These are phyloP conservation scores for Argyra leucocephala DNA, from an alignment of 2,888 invertebrate species.

Conservation along the genomic window DNA sequence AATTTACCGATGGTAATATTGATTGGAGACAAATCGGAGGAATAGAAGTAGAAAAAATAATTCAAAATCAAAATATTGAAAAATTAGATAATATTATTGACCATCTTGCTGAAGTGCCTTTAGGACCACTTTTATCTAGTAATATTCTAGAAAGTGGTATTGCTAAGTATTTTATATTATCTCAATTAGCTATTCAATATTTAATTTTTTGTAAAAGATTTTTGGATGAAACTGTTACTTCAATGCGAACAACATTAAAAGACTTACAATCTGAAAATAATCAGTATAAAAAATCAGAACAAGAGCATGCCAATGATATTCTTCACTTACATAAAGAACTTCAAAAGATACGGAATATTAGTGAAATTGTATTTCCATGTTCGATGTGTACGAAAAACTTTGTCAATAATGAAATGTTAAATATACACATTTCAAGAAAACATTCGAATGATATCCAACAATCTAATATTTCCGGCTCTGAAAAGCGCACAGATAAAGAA, in stretches of 20 bases:
- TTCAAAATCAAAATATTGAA: slow-evolving; percentile 38
- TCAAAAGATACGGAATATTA: slow-evolving; percentile 37
- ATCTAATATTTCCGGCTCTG: neutral
- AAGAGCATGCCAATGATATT: slow-evolving; percentile 36
- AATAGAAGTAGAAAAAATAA: slow-evolving; percentile 36
- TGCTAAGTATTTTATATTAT: slow-evolving; percentile 39
- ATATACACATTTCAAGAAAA: slow-evolving; percentile 36
- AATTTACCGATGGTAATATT: slow-evolving; percentile 35
- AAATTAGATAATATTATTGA: slow-evolving; percentile 33
- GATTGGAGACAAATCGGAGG: slow-evolving; percentile 40
- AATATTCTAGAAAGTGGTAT: slow-evolving; percentile 41
- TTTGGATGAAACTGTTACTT: slow-evolving; percentile 36
- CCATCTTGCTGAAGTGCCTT: slow-evolving; percentile 38
- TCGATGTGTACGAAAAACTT: slow-evolving; percentile 41
- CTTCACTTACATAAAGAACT: slow-evolving; percentile 37
- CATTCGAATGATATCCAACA: slow-evolving; percentile 26
- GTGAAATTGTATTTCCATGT: slow-evolving; percentile 40
- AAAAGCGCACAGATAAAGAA: slow-evolving; percentile 26
- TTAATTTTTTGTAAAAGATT: slow-evolving; percentile 39
- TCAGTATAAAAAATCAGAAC: slow-evolving; percentile 29
- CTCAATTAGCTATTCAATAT: slow-evolving; percentile 40
- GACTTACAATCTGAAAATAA: slow-evolving; percentile 33
- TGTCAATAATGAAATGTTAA: slow-evolving; percentile 39
- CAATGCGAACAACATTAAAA: slow-evolving; percentile 31
- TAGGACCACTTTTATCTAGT: slow-evolving; percentile 35